Percentiles rank a stretch among this genome's conserved stretches.
phyloP scores from a whole-genome alignment of 2,797 vertebrate genomes.

The Etheostoma perlongum region DNA sequence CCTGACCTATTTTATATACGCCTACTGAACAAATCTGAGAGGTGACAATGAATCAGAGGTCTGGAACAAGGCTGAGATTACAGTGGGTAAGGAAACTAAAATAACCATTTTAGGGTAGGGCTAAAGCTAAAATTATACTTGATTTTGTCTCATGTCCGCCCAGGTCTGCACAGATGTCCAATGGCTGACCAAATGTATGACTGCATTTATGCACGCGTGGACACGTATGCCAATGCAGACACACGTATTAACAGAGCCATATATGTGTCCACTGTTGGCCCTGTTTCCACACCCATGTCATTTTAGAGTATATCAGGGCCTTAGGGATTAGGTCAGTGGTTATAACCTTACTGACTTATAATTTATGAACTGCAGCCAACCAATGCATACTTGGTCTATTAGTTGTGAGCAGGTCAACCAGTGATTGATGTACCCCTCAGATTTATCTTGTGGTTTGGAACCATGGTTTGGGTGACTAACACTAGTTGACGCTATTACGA shows the following conservation, averaged over 20 bases:
- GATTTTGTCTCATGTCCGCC: conserved; percentile 18
- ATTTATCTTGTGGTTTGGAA: conserved; percentile 10
- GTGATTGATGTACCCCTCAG: conserved; percentile 1
- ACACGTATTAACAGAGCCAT: conserved; percentile 43
- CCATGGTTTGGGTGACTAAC: neutral
- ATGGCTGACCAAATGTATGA: conserved; percentile 39
- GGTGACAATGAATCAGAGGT: neutral
- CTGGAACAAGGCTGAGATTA: conserved; percentile 12
- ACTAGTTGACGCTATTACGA: neutral
- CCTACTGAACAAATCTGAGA: neutral
- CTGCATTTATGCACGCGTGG: conserved; percentile 14
- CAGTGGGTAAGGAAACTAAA: conserved; percentile 22
- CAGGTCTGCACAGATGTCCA: conserved; percentile 37
- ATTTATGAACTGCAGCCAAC: neutral
- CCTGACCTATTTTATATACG: neutral
- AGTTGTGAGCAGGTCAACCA: neutral
- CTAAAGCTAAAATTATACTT: conserved; percentile 34
- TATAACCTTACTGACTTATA: conserved; percentile 29
- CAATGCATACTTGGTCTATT: neutral
- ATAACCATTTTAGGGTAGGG: conserved; percentile 19
- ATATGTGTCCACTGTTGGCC: conserved; percentile 31
- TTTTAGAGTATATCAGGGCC: conserved; percentile 28
- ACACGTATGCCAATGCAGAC: conserved; percentile 3
- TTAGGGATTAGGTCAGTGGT: conserved; percentile 26
- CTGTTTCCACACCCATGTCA: conserved; percentile 36